Conservation (phyloP, 2,113 vertebrate species). For the Sphaerodactylus townsendi region DNA sequence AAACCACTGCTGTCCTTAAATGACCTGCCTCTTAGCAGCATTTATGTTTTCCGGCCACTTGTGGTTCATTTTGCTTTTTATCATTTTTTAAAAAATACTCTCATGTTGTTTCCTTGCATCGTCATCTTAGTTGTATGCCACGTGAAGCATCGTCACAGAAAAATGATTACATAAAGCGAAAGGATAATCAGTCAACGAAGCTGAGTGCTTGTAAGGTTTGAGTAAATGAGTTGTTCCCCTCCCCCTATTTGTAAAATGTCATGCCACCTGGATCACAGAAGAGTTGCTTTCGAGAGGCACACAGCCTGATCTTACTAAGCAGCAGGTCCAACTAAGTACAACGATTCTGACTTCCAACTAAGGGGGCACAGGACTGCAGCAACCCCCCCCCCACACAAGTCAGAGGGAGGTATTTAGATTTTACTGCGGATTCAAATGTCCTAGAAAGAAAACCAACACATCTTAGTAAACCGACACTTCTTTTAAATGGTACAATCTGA, state of each 20-base stretch:
- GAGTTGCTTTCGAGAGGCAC: neutral
- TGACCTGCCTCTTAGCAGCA: neutral
- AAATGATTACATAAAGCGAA: neutral
- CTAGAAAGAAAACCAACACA: neutral
- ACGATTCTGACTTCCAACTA: neutral
- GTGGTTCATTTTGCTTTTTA: neutral
- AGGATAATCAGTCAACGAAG: neutral
- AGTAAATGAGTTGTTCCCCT: neutral
- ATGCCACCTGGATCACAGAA: neutral
- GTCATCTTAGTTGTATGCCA: neutral
- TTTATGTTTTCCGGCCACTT: neutral
- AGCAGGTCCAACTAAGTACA: neutral
- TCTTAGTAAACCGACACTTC: conserved; percentile 23
- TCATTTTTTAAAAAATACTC: neutral
- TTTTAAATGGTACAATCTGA: conserved; percentile 29
- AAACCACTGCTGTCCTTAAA: neutral
- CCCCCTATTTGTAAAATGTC: neutral
- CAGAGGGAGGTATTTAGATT: neutral
- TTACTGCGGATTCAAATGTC: neutral
- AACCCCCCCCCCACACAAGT: neutral
- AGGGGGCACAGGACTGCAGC: neutral
- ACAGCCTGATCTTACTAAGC: neutral
- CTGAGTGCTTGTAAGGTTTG: neutral
- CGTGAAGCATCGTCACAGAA: neutral
- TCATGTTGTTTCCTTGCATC: neutral